phyloP scores from a whole-genome alignment of 2,888 invertebrate genomes.

The Cristatella mucedo region DNA sequence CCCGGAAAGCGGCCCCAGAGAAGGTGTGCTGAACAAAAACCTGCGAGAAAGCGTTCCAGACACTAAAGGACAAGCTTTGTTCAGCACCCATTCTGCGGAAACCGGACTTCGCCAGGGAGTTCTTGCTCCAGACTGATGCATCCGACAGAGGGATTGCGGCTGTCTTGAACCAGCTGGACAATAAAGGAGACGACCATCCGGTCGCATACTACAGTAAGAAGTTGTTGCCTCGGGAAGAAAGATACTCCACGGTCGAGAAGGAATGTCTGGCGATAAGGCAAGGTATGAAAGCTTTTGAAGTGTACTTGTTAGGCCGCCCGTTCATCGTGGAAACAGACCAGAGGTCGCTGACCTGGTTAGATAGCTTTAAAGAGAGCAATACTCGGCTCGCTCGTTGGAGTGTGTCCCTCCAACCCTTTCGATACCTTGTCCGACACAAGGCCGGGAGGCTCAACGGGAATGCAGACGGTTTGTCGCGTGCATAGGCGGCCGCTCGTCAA shows the following conservation, averaged over 20 bases:
- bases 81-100: slow-evolving; percentile 12
- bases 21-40: slow-evolving; percentile 11
- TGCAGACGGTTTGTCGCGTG: too few relatives aligned
- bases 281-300: slow-evolving; percentile 13
- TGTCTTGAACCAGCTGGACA: slow-evolving; percentile 15
- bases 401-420: too few relatives aligned
- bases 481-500: too few relatives aligned
- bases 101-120: slow-evolving; percentile 11
- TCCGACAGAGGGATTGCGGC: slow-evolving; percentile 14
- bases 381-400: too few relatives aligned
- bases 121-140: slow-evolving; percentile 15
- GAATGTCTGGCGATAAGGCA: slow-evolving; percentile 16
- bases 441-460: too few relatives aligned
- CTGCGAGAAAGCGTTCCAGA: slow-evolving; percentile 12
- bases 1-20: slow-evolving; percentile 41
- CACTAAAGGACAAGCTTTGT: slow-evolving; percentile 10
- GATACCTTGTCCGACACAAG: too few relatives aligned
- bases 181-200: slow-evolving; percentile 12
- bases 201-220: slow-evolving; percentile 16
- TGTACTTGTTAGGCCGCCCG: too few relatives aligned
- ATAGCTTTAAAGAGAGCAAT: too few relatives aligned
- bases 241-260: slow-evolving; percentile 15
- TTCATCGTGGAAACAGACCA: too few relatives aligned
- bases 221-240: slow-evolving; percentile 12
- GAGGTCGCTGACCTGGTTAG: too few relatives aligned